Base-by-base conservation (phyloP, 64 coral and sea anemone genomes). In the Montipora cactus region DNA sequence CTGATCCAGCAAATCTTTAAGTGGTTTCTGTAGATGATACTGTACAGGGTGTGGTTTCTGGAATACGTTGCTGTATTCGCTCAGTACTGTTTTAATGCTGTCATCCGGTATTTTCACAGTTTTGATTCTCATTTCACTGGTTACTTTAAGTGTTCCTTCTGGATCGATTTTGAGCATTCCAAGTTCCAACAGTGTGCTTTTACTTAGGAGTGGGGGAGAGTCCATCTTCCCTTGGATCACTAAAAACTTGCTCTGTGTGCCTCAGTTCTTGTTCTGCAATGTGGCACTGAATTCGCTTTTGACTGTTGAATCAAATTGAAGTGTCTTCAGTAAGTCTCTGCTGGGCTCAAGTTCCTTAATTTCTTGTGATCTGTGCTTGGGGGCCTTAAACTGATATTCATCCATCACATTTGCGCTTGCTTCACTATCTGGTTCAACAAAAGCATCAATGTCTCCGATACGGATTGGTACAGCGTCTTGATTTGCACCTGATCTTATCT, bases 361-460 rank as follows among this genome's bases (percentile, higher is more conserved):
- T 46, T 98, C 84, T 81, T 94, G 77, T 12, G 85, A 95, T 91
- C 96, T 88, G 75, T 95, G 96, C 19, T 69, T 45, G 55, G 94
- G 90, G 20, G 92, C 92, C 48, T 50, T 92, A 64, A 94, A 95
- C 47, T 98, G 96, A 53, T 98, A 91, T 66, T 91, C 88, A 19
- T 97, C 92, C 95, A 97, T 97, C 18, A 97, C 79, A 74, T 97
- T 96, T 68, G 48, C 59, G 22, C 92, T 97, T 19, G 83, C 89
- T 25, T 25, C 23, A 25, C 23, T 25, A 25, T 25, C 23, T 25
- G 23, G 23, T 25, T 25, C 23, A 25, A 25, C 0, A 25, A 25
- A 25, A 25, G 23, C 23, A 76, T 95, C 81, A 5, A 91, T 79
- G 16, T 95, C 94, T 58, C 69, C 89, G 9, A 91, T 87, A 23